Percentiles rank a stretch among this genome's conserved stretches.
Evolutionary conservation across 2,797 vertebrate genomes (phyloP).

Genomic region (Furcifer pardalis): DNA sequence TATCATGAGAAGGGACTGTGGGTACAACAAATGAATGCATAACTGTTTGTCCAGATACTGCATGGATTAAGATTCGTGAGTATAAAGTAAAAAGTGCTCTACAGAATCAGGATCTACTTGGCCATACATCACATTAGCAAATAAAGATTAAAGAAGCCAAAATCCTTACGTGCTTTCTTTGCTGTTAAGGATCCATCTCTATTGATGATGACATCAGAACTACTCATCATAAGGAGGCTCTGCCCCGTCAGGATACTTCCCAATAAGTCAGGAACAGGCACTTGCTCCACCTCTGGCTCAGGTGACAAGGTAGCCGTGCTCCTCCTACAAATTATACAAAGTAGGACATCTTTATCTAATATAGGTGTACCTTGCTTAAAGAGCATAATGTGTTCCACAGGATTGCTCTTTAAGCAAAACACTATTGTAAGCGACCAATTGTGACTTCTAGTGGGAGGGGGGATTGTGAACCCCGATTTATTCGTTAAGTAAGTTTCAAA

Average conservation of each 20-base stretch:
- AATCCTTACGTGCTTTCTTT: slow-evolving; percentile 79
- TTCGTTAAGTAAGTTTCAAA: too few species aligned
- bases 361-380: too few species aligned
- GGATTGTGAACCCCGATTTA: too few species aligned
- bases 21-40: neutral
- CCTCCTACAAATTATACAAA: slow-evolving; percentile 71
- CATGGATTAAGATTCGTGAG: rapidly evolving
- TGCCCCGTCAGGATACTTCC: slow-evolving; percentile 94
- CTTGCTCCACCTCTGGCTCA: slow-evolving; percentile 76
- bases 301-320: slow-evolving; percentile 69
- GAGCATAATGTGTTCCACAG: too few species aligned
- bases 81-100: neutral
- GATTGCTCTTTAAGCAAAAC: too few species aligned
- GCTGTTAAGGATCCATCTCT: slow-evolving; percentile 92
- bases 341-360: slow-evolving; percentile 56
- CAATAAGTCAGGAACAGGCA: slow-evolving; percentile 90
- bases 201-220: slow-evolving; percentile 91
- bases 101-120: neutral
- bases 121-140: neutral
- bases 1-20: neutral
- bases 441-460: too few species aligned
- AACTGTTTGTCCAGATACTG: neutral
- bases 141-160: rapidly evolving
- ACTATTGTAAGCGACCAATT: too few species aligned
- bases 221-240: slow-evolving; percentile 92